phyloP scores from a whole-genome alignment of 92 coral and sea anemone species.

The Phymanthus crucifer region DNA sequence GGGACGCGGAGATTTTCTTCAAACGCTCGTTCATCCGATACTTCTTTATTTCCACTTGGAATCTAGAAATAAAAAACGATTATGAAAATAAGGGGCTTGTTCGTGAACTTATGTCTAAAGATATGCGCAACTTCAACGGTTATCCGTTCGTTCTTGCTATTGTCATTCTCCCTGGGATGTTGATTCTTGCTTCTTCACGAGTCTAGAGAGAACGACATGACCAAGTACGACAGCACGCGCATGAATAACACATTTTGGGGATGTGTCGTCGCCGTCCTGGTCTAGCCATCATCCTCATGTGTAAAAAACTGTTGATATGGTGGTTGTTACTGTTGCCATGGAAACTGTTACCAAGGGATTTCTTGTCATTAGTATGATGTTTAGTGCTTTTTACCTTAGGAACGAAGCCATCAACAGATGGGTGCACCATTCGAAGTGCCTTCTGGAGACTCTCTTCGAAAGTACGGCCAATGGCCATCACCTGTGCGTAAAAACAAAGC shows the following conservation, averaged over 20 bases:
- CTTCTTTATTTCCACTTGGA: constrained; percentile 82
- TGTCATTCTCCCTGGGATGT: too few species aligned
- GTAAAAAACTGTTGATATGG: too few species aligned
- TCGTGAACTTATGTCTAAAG: too few species aligned
- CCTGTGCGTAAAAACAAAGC: constrained; percentile 35
- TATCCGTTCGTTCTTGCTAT: too few species aligned
- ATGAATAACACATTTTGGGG: too few species aligned
- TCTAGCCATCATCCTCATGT: too few species aligned
- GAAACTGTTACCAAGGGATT: neutral
- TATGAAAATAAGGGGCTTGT: neutral
- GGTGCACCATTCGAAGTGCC: constrained; percentile 98
- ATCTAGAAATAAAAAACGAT: constrained; percentile 42
- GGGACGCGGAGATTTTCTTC: constrained; percentile 86
- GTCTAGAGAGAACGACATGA: too few species aligned
- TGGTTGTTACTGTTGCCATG: neutral
- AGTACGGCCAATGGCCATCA: constrained; percentile 98
- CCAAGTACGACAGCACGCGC: too few species aligned
- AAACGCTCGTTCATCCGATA: constrained; percentile 58
- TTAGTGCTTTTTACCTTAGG: constrained; percentile 53
- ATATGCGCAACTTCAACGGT: too few species aligned
- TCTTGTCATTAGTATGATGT: neutral
- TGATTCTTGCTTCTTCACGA: too few species aligned
- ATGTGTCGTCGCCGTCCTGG: too few species aligned
- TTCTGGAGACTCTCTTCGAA: constrained; percentile 98
- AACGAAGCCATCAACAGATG: constrained; percentile 95